phyloP scores from a whole-genome alignment of 1,140 invertebrate genomes.

The Gryon sp. region DNA sequence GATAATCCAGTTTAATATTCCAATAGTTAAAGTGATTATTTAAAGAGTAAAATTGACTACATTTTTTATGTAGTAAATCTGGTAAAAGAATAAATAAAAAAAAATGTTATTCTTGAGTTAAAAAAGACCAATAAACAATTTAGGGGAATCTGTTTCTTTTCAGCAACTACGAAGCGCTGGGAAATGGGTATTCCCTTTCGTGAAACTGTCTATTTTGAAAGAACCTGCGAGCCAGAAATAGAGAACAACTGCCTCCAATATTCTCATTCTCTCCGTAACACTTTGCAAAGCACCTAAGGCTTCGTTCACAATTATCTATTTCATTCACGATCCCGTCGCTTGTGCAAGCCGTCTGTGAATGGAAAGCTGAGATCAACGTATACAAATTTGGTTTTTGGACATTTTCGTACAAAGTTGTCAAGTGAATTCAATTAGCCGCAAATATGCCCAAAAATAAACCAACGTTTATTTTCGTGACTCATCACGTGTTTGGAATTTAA shows the following conservation, averaged over 20 bases:
- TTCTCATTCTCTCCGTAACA: slow-evolving; percentile 10
- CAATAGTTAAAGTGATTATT: too few species aligned
- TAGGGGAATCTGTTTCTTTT: too few species aligned
- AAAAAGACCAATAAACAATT: too few species aligned
- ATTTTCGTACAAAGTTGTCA: neutral
- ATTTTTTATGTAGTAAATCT: too few species aligned
- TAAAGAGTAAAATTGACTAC: too few species aligned
- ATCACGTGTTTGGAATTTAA: slow-evolving; percentile 30
- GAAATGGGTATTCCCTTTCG: slow-evolving; percentile 37
- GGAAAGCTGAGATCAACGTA: neutral
- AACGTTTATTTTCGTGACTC: slow-evolving; percentile 22
- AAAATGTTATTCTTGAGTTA: too few species aligned
- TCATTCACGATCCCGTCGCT: slow-evolving; percentile 32
- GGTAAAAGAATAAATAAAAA: too few species aligned
- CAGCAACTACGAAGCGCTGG: neutral
- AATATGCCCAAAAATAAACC: slow-evolving; percentile 14
- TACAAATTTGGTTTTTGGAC: neutral
- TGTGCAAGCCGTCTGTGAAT: slow-evolving; percentile 30
- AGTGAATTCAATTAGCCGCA: neutral
- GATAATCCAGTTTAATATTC: too few species aligned
- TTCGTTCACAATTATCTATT: slow-evolving; percentile 32
- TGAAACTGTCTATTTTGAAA: slow-evolving; percentile 28
- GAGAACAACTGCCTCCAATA: slow-evolving; percentile 8
- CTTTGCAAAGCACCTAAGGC: slow-evolving; percentile 38
- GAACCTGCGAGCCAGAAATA: slow-evolving; percentile 27